A percentile compares a stretch with the other conserved stretches of the same genome.
Evolutionary conservation across 2,888 invertebrate genomes (phyloP).

Genomic region (Iphiclides podalirius): DNA sequence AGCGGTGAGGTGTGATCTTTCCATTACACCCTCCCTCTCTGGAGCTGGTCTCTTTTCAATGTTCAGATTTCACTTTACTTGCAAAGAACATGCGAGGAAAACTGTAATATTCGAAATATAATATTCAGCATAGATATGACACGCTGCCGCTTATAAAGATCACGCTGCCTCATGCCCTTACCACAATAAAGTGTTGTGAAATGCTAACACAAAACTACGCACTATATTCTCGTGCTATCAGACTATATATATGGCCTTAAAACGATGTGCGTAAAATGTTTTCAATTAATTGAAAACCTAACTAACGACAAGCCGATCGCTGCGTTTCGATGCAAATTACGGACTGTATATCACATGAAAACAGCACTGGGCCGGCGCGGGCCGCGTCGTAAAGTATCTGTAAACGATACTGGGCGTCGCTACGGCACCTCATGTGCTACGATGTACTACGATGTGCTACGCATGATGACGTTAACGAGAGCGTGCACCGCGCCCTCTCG

Average conservation of each 20-base stretch:
- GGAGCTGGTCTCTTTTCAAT: constrained; percentile 26
- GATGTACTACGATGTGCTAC: constrained; percentile 12
- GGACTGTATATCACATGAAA: constrained; percentile 18
- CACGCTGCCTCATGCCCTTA: too few species aligned
- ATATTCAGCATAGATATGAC: not conserved
- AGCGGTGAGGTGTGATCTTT: constrained; percentile 37
- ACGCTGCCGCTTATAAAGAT: not conserved
- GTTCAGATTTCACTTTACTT: constrained; percentile 24
- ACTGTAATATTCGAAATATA: constrained; percentile 1
- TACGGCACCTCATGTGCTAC: constrained; percentile 12
- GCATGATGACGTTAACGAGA: constrained; percentile 15
- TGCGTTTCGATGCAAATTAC: constrained; percentile 7
- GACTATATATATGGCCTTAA: too few species aligned
- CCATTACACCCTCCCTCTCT: constrained; percentile 30
- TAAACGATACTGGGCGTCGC: constrained; percentile 20
- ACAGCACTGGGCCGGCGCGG: constrained; percentile 1
- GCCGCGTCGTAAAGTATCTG: constrained; percentile 22
- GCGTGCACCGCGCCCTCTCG: not conserved
- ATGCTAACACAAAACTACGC: too few species aligned
- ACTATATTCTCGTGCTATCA: too few species aligned
- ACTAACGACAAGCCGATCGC: not conserved
- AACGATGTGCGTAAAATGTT: not conserved
- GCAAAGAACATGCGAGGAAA: not conserved
- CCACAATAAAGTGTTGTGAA: too few species aligned
- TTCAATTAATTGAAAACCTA: constrained; percentile 17